Conservation (phyloP, 2,113 vertebrate species). For the Reinhardtius hippoglossoides region DNA sequence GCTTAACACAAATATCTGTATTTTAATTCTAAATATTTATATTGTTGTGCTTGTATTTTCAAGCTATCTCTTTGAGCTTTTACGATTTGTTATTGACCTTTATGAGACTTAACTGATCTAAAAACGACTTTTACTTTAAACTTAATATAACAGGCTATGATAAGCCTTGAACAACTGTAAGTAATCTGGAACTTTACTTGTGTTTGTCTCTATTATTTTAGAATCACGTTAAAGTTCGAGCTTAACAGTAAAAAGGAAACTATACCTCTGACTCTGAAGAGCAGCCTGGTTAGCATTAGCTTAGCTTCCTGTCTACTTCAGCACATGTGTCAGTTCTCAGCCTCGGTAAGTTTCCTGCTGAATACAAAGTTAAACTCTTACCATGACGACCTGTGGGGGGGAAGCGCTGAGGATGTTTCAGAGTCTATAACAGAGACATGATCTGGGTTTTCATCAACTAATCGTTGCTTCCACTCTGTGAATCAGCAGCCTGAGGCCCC, state of each 20-base stretch:
- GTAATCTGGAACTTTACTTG: no score
- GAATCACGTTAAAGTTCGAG: background rate
- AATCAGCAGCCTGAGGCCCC: constrained; percentile 1
- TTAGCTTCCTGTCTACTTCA: constrained; percentile 37
- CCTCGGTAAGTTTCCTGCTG: background rate
- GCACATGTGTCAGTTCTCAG: constrained; percentile 8
- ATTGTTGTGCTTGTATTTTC: no score
- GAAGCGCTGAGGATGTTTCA: background rate
- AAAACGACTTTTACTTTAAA: background rate
- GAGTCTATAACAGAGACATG: constrained; percentile 18
- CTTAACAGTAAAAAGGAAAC: background rate
- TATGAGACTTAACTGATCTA: background rate
- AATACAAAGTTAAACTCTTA: constrained; percentile 24
- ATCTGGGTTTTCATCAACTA: background rate
- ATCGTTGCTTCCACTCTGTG: background rate
- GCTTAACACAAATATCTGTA: no score
- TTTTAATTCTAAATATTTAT: background rate
- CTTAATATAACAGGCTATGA: background rate
- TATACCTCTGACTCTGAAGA: background rate
- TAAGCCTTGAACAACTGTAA: background rate
- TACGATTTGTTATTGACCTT: no score
- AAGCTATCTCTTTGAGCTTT: no score
- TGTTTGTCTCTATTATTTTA: background rate
- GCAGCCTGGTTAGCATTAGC: constrained; percentile 4
- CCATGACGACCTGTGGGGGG: constrained; percentile 43